Conservation (phyloP, 2,888 invertebrate species). For the Drosophila ezoana region DNA sequence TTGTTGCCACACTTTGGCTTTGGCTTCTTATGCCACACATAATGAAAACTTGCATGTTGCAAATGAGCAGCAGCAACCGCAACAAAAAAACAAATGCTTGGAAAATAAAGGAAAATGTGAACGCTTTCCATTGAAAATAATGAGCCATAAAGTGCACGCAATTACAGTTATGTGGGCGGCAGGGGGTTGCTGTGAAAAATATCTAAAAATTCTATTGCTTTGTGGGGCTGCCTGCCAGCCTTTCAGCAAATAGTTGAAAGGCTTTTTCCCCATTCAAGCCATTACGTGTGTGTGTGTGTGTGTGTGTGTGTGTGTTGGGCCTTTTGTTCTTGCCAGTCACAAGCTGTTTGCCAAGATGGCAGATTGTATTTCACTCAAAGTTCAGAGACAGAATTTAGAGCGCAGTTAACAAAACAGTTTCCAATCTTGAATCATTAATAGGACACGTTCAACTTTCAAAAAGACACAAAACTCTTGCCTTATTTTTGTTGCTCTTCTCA, state of each 20-base stretch:
- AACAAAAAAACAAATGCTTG: slow-evolving; percentile 8
- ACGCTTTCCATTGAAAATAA: slow-evolving; percentile 71
- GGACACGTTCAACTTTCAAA: slow-evolving; percentile 10
- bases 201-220: slow-evolving; percentile 25
- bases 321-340: slow-evolving; percentile 9
- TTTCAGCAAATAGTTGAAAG: slow-evolving; percentile 59
- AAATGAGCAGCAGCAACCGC: slow-evolving; percentile 52
- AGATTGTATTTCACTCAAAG: slow-evolving; percentile 35
- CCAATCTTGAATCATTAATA: slow-evolving; percentile 14
- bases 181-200: slow-evolving; percentile 13
- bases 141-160: slow-evolving; percentile 73
- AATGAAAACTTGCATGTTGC: slow-evolving; percentile 76
- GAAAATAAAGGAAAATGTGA: slow-evolving; percentile 26
- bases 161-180: slow-evolving; percentile 38
- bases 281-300: background rate
- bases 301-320: background rate
- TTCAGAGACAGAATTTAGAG: slow-evolving; percentile 4
- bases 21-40: slow-evolving; percentile 43
- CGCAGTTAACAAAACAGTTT: slow-evolving; percentile 16
- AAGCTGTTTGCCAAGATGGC: slow-evolving; percentile 13
- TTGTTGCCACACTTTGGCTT: slow-evolving; percentile 55
- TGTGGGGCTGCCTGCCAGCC: slow-evolving; percentile 23
- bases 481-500: background rate
- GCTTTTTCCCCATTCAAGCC: slow-evolving; percentile 18
- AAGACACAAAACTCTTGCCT: background rate